Conservation (phyloP, 2,888 invertebrate genomes). For the Nemotelus nigrinus region DNA sequence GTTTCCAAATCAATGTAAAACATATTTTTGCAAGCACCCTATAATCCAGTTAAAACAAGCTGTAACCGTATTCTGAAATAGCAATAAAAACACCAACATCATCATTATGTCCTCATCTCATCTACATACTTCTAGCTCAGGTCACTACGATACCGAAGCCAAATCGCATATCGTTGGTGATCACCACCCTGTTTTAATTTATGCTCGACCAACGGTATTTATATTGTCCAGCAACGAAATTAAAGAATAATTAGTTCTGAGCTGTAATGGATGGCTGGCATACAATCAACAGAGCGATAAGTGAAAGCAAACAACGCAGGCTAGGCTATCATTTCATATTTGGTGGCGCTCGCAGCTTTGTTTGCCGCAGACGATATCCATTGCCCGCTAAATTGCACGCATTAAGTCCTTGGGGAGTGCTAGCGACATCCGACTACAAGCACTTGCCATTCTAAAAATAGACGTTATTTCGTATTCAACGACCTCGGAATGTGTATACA, state of each 20-base stretch:
- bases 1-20: too few relatives aligned
- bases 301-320: constrained; percentile 1
- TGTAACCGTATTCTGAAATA: too few relatives aligned
- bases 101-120: too few relatives aligned
- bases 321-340: neutral
- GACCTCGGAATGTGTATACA: neutral
- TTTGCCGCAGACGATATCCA: neutral
- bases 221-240: constrained; percentile 1
- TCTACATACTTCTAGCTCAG: too few relatives aligned
- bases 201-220: neutral
- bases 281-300: constrained; percentile 17
- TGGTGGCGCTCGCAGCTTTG: neutral
- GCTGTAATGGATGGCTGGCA: constrained; percentile 21
- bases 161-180: too few relatives aligned
- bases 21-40: too few relatives aligned
- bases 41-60: too few relatives aligned
- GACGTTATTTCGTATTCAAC: constrained; percentile 14
- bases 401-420: constrained; percentile 33
- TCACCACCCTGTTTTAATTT: too few relatives aligned
- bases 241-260: constrained; percentile 19
- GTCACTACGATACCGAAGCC: too few relatives aligned
- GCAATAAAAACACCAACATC: too few relatives aligned
- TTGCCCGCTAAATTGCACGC: constrained; percentile 4
- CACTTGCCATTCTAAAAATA: constrained; percentile 29
- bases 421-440: neutral